phyloP scores from a whole-genome alignment of 2,797 vertebrate genomes.

The Ciconia nigra region DNA sequence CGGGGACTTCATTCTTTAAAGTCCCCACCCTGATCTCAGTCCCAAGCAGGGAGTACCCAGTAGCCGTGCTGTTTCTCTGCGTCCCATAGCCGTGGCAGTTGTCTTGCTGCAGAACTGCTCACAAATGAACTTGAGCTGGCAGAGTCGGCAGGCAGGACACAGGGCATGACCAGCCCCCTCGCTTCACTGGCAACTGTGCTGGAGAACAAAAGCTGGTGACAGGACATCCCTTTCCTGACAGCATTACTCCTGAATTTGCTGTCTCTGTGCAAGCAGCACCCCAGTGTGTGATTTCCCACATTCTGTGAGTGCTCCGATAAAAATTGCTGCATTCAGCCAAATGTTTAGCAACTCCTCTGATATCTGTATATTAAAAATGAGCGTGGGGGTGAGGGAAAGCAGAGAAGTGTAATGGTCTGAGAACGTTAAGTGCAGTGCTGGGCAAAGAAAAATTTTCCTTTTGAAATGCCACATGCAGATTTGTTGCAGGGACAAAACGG shows the following conservation, averaged over 20 bases:
- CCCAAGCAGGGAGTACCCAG: fast-evolving
- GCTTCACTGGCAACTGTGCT: fast-evolving
- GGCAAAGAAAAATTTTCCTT: neutral
- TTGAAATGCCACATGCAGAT: neutral
- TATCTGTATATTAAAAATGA: neutral
- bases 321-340: neutral
- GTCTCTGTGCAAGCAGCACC: neutral
- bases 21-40: neutral
- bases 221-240: neutral
- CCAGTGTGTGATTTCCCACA: neutral
- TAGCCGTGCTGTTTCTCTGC: neutral
- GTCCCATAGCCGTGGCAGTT: neutral
- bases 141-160: neutral
- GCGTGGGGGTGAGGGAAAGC: neutral
- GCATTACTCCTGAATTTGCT: neutral
- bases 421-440: neutral
- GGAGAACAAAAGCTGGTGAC: neutral
- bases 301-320: neutral
- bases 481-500: neutral
- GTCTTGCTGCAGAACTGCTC: neutral
- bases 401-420: neutral
- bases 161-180: fast-evolving
- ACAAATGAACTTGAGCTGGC: neutral
- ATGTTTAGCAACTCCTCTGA: neutral
- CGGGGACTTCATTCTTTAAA: neutral